Evolutionary conservation across 1,140 invertebrate species (phyloP).

Genomic region (Drosophila melanica): DNA sequence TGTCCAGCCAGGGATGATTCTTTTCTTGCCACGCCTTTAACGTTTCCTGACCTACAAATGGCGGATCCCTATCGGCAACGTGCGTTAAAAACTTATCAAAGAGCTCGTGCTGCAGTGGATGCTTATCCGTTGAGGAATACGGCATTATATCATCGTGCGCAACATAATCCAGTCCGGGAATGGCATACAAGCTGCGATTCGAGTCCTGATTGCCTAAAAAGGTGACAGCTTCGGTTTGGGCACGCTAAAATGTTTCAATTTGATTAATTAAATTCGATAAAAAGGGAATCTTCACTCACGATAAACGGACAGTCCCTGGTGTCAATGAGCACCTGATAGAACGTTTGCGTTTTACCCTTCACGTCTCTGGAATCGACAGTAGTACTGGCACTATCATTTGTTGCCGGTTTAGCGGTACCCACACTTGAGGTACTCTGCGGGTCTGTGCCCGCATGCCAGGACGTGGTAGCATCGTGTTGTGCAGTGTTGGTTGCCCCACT

Average conservation of each 20-base stretch:
- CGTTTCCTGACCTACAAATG: constrained; percentile 95
- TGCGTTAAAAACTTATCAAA: constrained; percentile 97
- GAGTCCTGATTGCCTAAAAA: constrained; percentile 98
- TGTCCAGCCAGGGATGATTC: constrained; percentile 98
- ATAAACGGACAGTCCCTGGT: constrained; percentile 97
- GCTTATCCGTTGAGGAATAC: constrained; percentile 90
- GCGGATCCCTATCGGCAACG: constrained; percentile 90
- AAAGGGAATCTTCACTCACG: constrained; percentile 86
- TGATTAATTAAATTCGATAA: neutral
- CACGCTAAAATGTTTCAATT: constrained; percentile 88
- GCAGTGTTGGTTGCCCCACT: neutral
- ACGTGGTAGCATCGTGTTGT: constrained; percentile 16
- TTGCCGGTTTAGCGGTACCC: constrained; percentile 26
- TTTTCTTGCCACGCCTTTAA: constrained; percentile 98
- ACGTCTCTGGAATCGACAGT: constrained; percentile 90
- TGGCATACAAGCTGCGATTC: constrained; percentile 95
- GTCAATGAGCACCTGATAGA: constrained; percentile 98
- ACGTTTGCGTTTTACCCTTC: constrained; percentile 95
- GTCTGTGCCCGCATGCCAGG: constrained; percentile 22
- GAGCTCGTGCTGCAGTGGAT: constrained; percentile 95
- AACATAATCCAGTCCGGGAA: constrained; percentile 98
- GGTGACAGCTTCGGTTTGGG: constrained; percentile 98
- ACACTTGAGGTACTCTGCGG: constrained; percentile 37
- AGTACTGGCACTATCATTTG: constrained; percentile 20
- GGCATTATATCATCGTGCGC: constrained; percentile 97